Evolutionary conservation across 2,888 invertebrate species (phyloP).

Genomic region (Synanthedon andrenaeformis): DNA sequence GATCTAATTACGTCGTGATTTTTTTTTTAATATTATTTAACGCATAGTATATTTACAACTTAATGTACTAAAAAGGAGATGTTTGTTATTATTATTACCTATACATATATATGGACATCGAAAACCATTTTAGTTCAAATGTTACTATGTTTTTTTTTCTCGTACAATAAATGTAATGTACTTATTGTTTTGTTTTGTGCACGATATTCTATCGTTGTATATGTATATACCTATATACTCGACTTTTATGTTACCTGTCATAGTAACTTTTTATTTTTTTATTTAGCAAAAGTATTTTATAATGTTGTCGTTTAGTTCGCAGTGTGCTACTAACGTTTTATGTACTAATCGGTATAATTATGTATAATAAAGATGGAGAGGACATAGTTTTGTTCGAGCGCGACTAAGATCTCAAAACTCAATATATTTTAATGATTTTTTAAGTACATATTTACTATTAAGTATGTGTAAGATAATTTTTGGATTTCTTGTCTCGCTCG

Average conservation of each 20-base stretch:
- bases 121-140: too few species aligned
- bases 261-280: not conserved
- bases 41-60: too few species aligned
- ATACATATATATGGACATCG: too few species aligned
- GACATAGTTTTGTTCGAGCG: not conserved
- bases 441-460: not conserved
- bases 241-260: not conserved
- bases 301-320: not conserved
- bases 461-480: not conserved
- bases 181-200: slow-evolving; percentile 22
- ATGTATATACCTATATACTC: not conserved
- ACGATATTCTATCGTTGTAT: not conserved
- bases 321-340: not conserved
- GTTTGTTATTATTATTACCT: too few species aligned
- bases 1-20: too few species aligned
- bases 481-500: not conserved
- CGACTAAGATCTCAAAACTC: not conserved
- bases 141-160: too few species aligned
- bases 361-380: not conserved
- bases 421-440: not conserved
- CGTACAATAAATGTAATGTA: not conserved
- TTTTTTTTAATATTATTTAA: too few species aligned
- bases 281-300: not conserved
- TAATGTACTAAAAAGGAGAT: too few species aligned
- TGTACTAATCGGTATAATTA: not conserved